A percentile compares a stretch with the other conserved stretches of the same genome.
Evolutionary conservation across 2,797 vertebrate species (phyloP).

Genomic region (Pseudotriccus pelzelni): DNA sequence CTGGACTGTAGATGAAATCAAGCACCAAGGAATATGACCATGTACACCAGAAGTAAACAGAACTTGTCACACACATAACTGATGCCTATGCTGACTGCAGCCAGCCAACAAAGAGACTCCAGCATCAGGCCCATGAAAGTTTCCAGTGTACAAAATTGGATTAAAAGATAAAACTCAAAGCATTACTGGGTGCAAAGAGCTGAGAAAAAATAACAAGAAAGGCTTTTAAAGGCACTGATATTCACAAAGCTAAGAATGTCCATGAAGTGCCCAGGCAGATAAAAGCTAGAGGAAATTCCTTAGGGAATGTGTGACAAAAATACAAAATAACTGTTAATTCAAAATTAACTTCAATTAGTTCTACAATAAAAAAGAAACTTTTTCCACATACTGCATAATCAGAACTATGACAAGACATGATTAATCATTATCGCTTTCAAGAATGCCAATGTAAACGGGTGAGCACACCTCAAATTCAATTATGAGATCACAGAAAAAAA

Average conservation of each 20-base stretch:
- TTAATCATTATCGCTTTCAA: neutral
- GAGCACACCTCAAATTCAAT: neutral
- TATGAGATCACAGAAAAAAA: neutral
- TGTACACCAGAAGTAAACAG: neutral
- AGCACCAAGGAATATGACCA: neutral
- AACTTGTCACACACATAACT: neutral
- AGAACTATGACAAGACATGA: neutral
- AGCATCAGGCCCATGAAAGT: neutral
- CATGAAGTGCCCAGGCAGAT: neutral
- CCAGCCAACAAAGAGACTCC: neutral
- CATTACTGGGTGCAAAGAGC: neutral
- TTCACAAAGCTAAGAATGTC: neutral
- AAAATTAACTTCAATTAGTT: neutral
- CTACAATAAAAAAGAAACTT: neutral
- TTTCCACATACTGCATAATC: neutral
- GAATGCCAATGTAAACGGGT: neutral
- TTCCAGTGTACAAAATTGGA: neutral
- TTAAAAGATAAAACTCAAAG: neutral
- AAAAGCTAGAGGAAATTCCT: neutral
- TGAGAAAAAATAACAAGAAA: neutral
- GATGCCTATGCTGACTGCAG: neutral
- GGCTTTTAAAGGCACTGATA: neutral
- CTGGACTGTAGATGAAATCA: neutral
- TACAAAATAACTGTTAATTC: neutral
- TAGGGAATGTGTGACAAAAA: neutral